Evolutionary conservation across 2,797 vertebrate genomes (phyloP), one percentile per base, ranked within the genome.

Genomic region (Eulemur rubriventer): DNA sequence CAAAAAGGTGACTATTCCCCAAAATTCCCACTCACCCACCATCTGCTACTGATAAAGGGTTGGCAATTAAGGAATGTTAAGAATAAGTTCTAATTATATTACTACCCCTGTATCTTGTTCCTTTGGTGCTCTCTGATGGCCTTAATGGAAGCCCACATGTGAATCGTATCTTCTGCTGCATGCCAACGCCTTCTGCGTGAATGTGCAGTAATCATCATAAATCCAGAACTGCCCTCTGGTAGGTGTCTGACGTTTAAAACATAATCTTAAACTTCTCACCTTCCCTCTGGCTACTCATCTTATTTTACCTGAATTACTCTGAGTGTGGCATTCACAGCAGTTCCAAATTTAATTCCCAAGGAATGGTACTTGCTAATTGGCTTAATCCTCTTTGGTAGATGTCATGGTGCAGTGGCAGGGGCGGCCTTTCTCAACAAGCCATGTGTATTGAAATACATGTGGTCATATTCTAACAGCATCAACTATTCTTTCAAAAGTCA

Each of bases 21-120:
- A 3, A 95, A 96, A 96, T 97, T 96, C 85, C 90, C 48, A 52
- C 81, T 93, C 88, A 96, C 81, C 72, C 94, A 89, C 96, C 97
- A 97, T 97, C 97, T 97, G 96, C 92, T 96, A 18, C 90, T 48
- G 73, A 96, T 96, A 91, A 96, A 96, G 95, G 69, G 59, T 85
- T 95, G 69, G 84, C 78, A 96, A 95, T 97, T 96, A 97, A 89
- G 84, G 59, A 83, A 92, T 61, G 63, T 76, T 92, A 95, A 95
- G 85, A 97, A 30, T 95, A 94, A 94, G 48, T 96, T 96, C 67
- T 96, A 95, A 97, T 97, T 95, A 69, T 81, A 55, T 94, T 92
- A 61, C 61, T 85, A 73, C 43, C 26, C 69, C 78, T 46, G 26
- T 14, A n/a, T 80, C 67, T 83, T 46, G 22, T 86, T 97, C 97